Conservation (phyloP, 2,797 vertebrate genomes). For the Coluber constrictor region DNA sequence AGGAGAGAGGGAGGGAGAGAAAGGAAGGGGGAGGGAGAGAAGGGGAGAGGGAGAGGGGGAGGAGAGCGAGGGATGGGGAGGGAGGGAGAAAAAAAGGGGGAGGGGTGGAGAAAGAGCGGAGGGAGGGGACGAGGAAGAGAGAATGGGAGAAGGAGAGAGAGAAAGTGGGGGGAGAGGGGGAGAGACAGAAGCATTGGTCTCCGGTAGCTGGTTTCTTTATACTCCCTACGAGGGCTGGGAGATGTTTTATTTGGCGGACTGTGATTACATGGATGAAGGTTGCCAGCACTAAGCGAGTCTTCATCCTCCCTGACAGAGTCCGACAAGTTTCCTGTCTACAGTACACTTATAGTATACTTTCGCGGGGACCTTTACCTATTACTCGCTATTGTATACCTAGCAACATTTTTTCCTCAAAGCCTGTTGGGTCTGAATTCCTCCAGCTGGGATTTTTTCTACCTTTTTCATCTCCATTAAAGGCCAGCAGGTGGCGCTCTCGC, state of each 20-base stretch:
- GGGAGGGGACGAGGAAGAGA: no score
- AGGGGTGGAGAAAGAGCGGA: no score
- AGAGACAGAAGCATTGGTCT: not conserved
- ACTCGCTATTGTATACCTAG: not conserved
- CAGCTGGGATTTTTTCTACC: not conserved
- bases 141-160: no score
- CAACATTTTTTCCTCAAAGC: not conserved
- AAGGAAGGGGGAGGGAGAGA: not conserved
- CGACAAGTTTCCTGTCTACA: not conserved
- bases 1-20: not conserved
- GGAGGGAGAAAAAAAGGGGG: not conserved
- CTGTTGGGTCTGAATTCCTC: not conserved
- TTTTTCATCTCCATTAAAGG: not conserved
- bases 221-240: not conserved
- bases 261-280: no score
- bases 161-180: no score
- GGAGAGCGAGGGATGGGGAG: no score
- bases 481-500: not conserved
- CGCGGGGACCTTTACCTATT: not conserved
- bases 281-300: not conserved
- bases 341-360: not conserved
- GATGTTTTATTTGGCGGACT: not conserved
- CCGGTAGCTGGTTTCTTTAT: not conserved
- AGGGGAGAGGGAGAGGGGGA: not conserved
- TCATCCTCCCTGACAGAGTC: not conserved